A percentile compares a stretch with the other conserved stretches of the same genome.
phyloP scores from a whole-genome alignment of 2,113 vertebrate genomes.

The Hippopotamus amphibius region DNA sequence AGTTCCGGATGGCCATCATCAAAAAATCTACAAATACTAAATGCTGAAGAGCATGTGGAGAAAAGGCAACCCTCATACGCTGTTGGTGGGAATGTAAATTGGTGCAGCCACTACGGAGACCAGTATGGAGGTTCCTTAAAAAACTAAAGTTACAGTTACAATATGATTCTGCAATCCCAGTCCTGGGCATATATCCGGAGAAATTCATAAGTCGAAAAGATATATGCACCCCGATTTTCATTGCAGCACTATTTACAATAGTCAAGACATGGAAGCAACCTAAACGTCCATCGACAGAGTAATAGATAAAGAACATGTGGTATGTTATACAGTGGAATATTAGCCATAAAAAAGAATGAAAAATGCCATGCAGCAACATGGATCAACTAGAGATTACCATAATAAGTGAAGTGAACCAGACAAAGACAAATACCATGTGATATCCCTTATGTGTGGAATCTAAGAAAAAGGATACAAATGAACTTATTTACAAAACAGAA shows the following conservation, averaged over 20 bases:
- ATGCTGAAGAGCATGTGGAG: background rate
- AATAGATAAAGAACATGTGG: background rate
- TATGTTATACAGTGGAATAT: background rate
- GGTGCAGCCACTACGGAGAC: background rate
- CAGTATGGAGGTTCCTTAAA: background rate
- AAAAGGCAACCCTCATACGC: background rate
- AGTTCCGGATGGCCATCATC: background rate
- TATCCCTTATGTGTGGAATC: background rate
- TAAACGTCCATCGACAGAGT: background rate
- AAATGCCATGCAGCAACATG: background rate
- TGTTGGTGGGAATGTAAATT: background rate
- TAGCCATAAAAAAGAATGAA: background rate
- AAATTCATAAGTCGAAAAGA: background rate
- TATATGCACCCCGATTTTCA: too few relatives aligned
- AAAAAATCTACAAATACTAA: background rate
- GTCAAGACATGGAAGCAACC: background rate
- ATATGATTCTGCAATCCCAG: background rate
- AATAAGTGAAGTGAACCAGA: background rate
- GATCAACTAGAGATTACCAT: background rate
- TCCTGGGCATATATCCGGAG: background rate
- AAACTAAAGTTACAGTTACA: background rate
- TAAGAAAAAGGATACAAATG: background rate
- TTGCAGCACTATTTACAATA: background rate
- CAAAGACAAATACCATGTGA: background rate
- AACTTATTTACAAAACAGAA: background rate